Evolutionary conservation across 2,113 vertebrate genomes (phyloP), one percentile per base, ranked within the genome.

Genomic region (Tragelaphus buxtoni): DNA sequence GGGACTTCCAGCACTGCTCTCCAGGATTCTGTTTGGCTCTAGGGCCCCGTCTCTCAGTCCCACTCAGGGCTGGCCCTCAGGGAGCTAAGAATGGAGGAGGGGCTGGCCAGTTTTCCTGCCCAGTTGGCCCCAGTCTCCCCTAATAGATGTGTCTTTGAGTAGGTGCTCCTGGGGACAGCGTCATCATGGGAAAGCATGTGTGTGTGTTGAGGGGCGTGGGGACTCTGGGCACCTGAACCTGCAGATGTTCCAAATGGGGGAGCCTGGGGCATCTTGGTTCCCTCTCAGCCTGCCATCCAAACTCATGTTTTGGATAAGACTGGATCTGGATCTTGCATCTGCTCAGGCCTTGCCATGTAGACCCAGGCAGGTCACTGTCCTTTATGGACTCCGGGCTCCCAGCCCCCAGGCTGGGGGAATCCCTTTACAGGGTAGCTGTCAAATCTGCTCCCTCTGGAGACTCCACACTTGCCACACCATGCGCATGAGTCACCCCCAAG

Each of bases 121-220:
- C 51, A 47, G 63, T 63, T n/a, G 85, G 16, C 17, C 13, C 80
- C 16, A 20, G 39, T 9, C 3, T 56, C 42, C 53, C 72, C 39
- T n/a, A 24, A 60, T 47, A 42, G 88, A n/a, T 32, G 77, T 32
- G 4, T 53, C 51, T 72, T 51, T 55, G 47, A 63, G 13, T 20
- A 45, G 72, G 20, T 14, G 22, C 9, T 18, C n/a, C 35, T 1
- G 6, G 30, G 17, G 39, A 58, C 30, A 83, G 30, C 18, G 4
- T 58, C 4, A 26, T 77, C 79, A 53, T 9, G 32, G 28, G 47
- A 94, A 65, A 86, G 61, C 61, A 9, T 2, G 13, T 79, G 42
- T 2, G 9, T 5, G 11, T 0, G 16, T 47, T 47, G 1, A 4
- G 9, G 18, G 0, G 22, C 0, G 11, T 4, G 30, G 30, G 6